Base-by-base conservation (phyloP, 2,797 vertebrate genomes). In the Onychomys torridus region DNA sequence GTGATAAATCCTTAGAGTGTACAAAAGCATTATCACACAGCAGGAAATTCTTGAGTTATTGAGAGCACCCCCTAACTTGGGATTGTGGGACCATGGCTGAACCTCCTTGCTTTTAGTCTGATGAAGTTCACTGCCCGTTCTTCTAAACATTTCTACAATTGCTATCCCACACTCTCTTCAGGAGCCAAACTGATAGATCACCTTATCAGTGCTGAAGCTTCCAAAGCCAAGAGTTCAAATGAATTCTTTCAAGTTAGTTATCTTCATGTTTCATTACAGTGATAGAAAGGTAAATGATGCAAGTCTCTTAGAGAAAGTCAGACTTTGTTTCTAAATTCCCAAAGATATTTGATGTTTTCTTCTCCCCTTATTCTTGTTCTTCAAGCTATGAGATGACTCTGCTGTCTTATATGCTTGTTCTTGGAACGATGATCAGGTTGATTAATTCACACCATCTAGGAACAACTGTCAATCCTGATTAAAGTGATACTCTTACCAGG, bases 401-500 rank as follows among this genome's bases (percentile, higher is more conserved):
- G 55, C 82, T 77, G 78, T 17, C 67, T 59, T 43, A 93, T 27
- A 17, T 52, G 17, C 49, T 93, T 83, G 12, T 91, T 84, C 93
- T 37, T 46, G 27, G 32, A 43, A 52, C n/a, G 75, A 85, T 71
- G 34, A 93, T 79, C 27, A 65, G 40, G 87, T 61, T 93, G 92
- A 94, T 91, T 94, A 87, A 82, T 95, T 96, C 43, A 92, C 67
- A 92, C 2, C 16, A 65, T 89, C 40, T 25, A 81, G 23, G n/a
- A 95, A 86, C 49, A 93, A 89, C 40, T 67, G 69, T 90, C 67
- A 78, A 89, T 90, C 14, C 43, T 71, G 43, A 93, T 94, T 85
- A 92, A 90, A 67, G 49, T 96, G 92, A 59, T 93, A 40, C 65
- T 90, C n/a, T 95, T 93, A 93, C 32, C 65, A 90, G 65, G 23